These are phyloP conservation scores for Penaeus vannamei DNA, from an alignment of 1,140 invertebrate genomes.

Conservation along the genomic window DNA sequence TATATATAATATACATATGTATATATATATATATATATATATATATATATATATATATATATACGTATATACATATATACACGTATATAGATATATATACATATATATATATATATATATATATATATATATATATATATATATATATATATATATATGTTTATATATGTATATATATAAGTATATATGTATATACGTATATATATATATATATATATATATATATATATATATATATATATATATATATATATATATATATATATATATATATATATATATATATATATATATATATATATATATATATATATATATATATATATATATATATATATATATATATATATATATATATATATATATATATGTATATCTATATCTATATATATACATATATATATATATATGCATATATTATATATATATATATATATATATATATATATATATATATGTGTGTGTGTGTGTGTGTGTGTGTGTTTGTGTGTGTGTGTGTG, in stretches of 20 bases:
- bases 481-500: accelerated
- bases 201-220: too few relatives aligned
- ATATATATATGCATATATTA: too few relatives aligned
- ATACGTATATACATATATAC: neutral
- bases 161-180: too few relatives aligned
- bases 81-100: neutral
- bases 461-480: too few relatives aligned
- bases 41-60: neutral
- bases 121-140: neutral
- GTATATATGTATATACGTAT: too few relatives aligned
- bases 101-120: neutral
- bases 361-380: neutral
- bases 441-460: too few relatives aligned
- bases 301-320: neutral
- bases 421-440: too few relatives aligned
- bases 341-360: neutral
- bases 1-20: constrained; percentile 3
- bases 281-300: neutral
- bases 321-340: neutral
- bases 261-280: too few relatives aligned
- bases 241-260: too few relatives aligned
- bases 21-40: neutral
- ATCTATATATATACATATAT: too few relatives aligned
- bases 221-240: too few relatives aligned
- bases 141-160: neutral